Evolutionary conservation across 2,888 invertebrate species (phyloP), one percentile per base, ranked within the genome.

Genomic region (Plutella xylostella): DNA sequence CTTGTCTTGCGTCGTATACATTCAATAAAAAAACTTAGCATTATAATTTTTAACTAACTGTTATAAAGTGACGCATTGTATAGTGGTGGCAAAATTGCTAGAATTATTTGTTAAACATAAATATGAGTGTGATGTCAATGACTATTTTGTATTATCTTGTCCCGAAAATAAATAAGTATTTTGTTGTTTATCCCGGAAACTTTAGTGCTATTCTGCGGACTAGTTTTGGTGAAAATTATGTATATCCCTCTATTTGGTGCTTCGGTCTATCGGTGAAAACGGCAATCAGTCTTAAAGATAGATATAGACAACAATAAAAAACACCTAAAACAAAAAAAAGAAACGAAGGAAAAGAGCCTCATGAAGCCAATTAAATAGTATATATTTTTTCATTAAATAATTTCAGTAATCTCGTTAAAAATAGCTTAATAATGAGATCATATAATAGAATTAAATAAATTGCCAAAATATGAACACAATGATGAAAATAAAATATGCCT

Each of bases 361-460:
- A 82, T 70, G 79, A 67, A 67, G 80, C 80, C 82, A 78, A 80
- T 82, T 77, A 75, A 69, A 80, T 69, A 74, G 65, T 74, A 78
- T 74, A 79, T 74, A 73, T 64, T 63, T 68, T 64, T 67, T 67
- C 68, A 65, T 64, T 5, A 43, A 43, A 34, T 43, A 43, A 22
- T 34, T 76, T 76, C 73, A 72, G 71, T 80, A 83, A 82, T 83
- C 83, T 82, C 83, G 67, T 19, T 73, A 80, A 78, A 82, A 76
- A 79, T 80, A 79, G 77, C 78, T 82, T n/a, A 79, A 78, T 70
- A 70, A 66, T 83, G 83, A 83, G 83, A 83, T 83, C 83, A 80
- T 76, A 75, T 71, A 61, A 68, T 73, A 80, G 64, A 77, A 79
- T 76, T 76, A 79, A 79, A 80, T 75, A 75, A 77, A 72, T 76